A percentile compares a stretch with the other conserved stretches of the same genome.
Conservation (phyloP, 2,113 vertebrate species). For the Daphoenositta chrysoptera region DNA sequence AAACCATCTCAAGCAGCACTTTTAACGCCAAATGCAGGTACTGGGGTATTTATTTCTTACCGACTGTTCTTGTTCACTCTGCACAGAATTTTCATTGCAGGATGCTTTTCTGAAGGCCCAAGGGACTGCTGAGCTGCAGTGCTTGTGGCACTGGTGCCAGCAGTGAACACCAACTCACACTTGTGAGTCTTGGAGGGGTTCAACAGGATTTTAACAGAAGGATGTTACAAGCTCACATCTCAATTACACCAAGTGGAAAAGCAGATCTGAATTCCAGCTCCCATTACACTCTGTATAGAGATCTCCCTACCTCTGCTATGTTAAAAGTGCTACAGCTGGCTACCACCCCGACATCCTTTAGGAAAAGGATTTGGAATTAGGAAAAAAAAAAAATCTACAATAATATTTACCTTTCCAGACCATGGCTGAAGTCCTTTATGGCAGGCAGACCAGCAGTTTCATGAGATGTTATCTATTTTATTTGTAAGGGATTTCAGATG, state of each 20-base stretch:
- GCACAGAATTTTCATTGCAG: background rate
- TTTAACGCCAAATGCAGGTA: background rate
- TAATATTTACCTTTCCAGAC: background rate
- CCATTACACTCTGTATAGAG: background rate
- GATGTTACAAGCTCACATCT: background rate
- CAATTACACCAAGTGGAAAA: background rate
- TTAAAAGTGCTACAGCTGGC: background rate
- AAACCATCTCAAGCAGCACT: background rate
- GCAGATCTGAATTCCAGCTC: background rate
- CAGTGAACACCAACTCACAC: background rate
- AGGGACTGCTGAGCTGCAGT: background rate
- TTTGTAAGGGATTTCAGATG: background rate
- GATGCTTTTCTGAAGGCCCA: background rate
- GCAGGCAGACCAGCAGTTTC: background rate
- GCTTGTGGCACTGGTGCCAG: background rate
- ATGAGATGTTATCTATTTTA: background rate
- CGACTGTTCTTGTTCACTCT: background rate
- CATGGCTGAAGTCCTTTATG: background rate
- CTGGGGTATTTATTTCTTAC: background rate
- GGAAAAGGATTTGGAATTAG: background rate
- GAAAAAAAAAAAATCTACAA: background rate
- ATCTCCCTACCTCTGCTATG: background rate
- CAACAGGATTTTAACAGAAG: background rate
- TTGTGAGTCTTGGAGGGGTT: background rate
- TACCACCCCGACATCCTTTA: background rate